Base-by-base conservation (phyloP, 2,888 invertebrate genomes). In the Drosophila algonquin region DNA sequence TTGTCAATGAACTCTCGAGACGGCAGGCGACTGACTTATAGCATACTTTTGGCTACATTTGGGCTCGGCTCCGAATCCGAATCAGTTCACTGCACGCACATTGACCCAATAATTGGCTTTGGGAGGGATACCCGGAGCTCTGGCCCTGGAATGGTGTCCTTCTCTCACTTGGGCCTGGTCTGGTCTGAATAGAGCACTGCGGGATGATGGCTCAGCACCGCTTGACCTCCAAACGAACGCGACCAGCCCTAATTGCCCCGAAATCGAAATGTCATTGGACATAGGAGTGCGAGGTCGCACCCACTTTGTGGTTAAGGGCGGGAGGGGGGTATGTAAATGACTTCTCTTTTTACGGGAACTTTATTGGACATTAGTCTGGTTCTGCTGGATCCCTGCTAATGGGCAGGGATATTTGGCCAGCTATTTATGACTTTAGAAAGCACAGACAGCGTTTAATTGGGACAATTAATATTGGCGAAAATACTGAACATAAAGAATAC, bases 101-200 rank as follows among this genome's bases (percentile, higher is more conserved):
- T 82, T 83, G 85, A 83, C 83, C 83, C 73, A 83, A 82, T 80
- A 85, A 80, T 85, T 80, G 81, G 45, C 71, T 18, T 47, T 54
- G 73, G 30, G 30, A 21, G 30, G 30, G 24, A 24, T 40, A 14
- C 14, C 14, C 35, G 35, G 5, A 6, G 35, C n/a, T n/a, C 40
- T 32, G 12, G 24, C 24, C 5, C 24, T 24, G 24, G 24, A 24
- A 24, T 24, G 24, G 24, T 24, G 24, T 24, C 24, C 5, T 24
- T 6, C 40, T 14, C 8, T 30, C 8, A 2, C 30, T 30, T 21
- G 21, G 21, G 21, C 30, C 7, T 30, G 30, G 30, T 7, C 30
- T 30, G 30, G 30, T 40, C 40, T 14, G n/a, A n/a, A 7, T 40
- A 2, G 40, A 40, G n/a, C 40, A 40, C 40, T 14, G 14, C 40